Evolutionary conservation across 64 coral and sea anemone genomes (phyloP), one percentile per base, ranked within the genome.

Genomic region (Pachyseris speciosa): DNA sequence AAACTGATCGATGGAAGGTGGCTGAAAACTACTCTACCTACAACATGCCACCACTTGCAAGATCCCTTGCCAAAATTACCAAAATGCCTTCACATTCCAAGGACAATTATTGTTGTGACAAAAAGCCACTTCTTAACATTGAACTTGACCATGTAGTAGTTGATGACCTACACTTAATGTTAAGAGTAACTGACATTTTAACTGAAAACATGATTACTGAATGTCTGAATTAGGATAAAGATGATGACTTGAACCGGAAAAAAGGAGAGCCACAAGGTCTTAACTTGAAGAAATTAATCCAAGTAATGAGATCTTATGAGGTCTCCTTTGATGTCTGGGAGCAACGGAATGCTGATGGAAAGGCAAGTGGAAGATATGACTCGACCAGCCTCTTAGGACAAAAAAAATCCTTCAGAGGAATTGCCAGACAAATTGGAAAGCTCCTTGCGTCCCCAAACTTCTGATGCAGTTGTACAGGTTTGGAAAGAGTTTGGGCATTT

Each of bases 111-210:
- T 39, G 86, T 39, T 88, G 86, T 53, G 30, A 33, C 4, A 33
- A 64, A 36, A 20, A 88, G 20, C 86, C 86, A 61, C 59, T 88
- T 32, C 49, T 88, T 19, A 42, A 88, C 52, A 77, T 88, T 88
- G 86, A 88, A 61, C 50, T 88, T 9, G 50, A 88, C 33, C 86
- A 88, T 55, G 33, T 88, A 15, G 47, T 88, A 38, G 70, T 88
- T 20, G 86, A 88, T 77, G 72, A 88, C 39, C 53, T 88, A 36
- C 86, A 88, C 53, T 39, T 77, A 16, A 32, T 76, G 70, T 27
- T 77, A 3, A 37, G 86, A 52, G 27, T 87, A 38, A 87, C 67
- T 39, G 86, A 89, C 78, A 37, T 78, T 40, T 53, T 77, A 9
- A 75, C 57, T 11, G 20, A 53, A 55, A 89, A 89, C 30, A 28